Conservation (phyloP, 2,888 invertebrate genomes). For the Amphipyra berbera region DNA sequence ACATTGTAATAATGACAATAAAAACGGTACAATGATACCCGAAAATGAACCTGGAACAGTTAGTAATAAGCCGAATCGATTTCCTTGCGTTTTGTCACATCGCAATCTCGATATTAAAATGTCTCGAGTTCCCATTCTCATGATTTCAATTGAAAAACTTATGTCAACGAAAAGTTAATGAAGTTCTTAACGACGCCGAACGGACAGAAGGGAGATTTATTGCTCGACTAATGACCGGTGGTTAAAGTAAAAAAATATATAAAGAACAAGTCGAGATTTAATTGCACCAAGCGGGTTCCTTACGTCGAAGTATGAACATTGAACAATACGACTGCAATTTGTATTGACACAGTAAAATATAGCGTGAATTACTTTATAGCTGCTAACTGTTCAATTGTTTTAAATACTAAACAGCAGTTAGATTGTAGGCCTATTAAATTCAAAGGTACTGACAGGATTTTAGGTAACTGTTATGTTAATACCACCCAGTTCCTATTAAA, state of each 20-base stretch:
- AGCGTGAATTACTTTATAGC: constrained; percentile 16
- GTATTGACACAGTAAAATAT: constrained; percentile 41
- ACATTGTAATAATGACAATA: constrained; percentile 32
- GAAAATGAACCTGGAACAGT: constrained; percentile 39
- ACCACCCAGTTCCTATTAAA: background rate
- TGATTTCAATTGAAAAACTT: constrained; percentile 77
- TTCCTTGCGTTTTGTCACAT: constrained; percentile 77
- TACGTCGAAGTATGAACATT: constrained; percentile 35
- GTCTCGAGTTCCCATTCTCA: constrained; percentile 73
- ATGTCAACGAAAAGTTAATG: constrained; percentile 79
- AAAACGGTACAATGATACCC: constrained; percentile 23
- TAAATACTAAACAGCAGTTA: constrained; percentile 19
- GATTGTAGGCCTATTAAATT: constrained; percentile 14
- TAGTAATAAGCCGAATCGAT: constrained; percentile 68
- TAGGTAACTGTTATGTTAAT: constrained; percentile 2
- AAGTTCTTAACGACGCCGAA: constrained; percentile 83
- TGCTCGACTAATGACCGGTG: constrained; percentile 78
- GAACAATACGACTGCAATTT: constrained; percentile 49
- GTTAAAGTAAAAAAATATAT: constrained; percentile 67
- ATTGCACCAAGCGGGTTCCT: constrained; percentile 46
- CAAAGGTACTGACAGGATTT: constrained; percentile 8
- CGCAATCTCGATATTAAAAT: constrained; percentile 73
- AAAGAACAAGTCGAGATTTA: constrained; percentile 47
- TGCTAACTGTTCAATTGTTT: constrained; percentile 24
- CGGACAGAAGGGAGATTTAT: constrained; percentile 83